These are phyloP conservation scores for Morone saxatilis DNA, from an alignment of 2,113 vertebrate species.

Conservation along the genomic window DNA sequence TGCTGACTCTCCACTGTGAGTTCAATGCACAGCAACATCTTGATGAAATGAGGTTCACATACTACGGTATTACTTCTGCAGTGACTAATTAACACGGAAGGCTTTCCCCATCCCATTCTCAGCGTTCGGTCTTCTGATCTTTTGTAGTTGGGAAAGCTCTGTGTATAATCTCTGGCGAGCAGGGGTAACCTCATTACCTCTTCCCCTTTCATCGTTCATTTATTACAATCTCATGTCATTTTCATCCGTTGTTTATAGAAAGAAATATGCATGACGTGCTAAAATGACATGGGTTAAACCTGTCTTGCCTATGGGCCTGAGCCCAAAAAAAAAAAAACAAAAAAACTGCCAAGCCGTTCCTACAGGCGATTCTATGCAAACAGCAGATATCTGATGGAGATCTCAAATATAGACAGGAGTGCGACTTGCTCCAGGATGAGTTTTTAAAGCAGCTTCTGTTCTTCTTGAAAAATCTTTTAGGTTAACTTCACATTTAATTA, in stretches of 20 bases:
- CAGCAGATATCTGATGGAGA: slow-evolving; percentile 36
- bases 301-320: slow-evolving; percentile 37
- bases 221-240: no score
- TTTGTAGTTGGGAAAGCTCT: slow-evolving; percentile 66
- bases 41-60: slow-evolving; percentile 49
- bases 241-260: no score
- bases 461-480: slow-evolving; percentile 10
- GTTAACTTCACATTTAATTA: slow-evolving; percentile 43
- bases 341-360: no score
- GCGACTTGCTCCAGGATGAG: slow-evolving; percentile 6
- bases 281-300: no score
- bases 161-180: slow-evolving; percentile 69
- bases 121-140: slow-evolving; percentile 69
- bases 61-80: slow-evolving; percentile 42
- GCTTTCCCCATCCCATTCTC: slow-evolving; percentile 64
- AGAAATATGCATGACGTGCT: no score
- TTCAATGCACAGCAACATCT: slow-evolving; percentile 34
- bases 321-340: slow-evolving; percentile 27
- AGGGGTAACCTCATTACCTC: slow-evolving; percentile 68
- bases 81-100: slow-evolving; percentile 68
- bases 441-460: slow-evolving; percentile 23
- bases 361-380: slow-evolving; percentile 29
- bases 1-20: slow-evolving; percentile 34
- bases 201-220: slow-evolving; percentile 11
- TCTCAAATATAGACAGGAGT: slow-evolving; percentile 36